phyloP scores from a whole-genome alignment of 1,140 invertebrate genomes.

The Hetaerina americana region DNA sequence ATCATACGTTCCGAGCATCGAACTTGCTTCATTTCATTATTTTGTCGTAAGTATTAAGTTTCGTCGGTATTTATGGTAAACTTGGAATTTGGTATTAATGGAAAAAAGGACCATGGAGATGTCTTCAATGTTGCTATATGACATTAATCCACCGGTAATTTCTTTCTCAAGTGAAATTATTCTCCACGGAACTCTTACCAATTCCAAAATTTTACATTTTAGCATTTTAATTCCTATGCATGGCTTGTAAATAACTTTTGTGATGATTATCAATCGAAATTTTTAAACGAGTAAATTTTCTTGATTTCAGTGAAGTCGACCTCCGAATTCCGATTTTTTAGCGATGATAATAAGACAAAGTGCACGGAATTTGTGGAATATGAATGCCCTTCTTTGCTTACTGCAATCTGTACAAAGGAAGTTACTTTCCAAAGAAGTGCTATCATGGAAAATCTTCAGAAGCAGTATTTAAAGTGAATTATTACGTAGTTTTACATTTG shows the following conservation, averaged over 20 bases:
- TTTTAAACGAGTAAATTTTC: conserved; percentile 10
- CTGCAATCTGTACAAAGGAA: conserved; percentile 40
- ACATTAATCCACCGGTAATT: too few species aligned
- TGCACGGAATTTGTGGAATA: conserved; percentile 44
- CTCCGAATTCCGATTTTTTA: conserved; percentile 40
- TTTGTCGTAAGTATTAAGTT: conserved; percentile 41
- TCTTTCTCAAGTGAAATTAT: too few species aligned
- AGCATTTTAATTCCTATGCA: conserved; percentile 11
- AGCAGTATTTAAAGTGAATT: too few species aligned
- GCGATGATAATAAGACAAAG: conserved; percentile 31
- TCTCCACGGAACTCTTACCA: too few species aligned
- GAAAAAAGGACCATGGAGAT: too few species aligned
- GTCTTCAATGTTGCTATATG: too few species aligned
- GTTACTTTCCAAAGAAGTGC: conserved; percentile 43
- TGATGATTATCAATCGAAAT: neutral
- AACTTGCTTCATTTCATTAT: conserved; percentile 44
- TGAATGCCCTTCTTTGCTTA: conserved; percentile 44
- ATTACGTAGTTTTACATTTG: too few species aligned
- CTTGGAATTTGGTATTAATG: too few species aligned
- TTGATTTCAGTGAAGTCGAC: conserved; percentile 38
- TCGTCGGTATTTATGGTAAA: conserved; percentile 10
- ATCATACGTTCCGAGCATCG: conserved; percentile 44
- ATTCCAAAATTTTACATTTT: conserved; percentile 3
- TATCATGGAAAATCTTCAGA: conserved; percentile 43
- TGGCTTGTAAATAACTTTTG: conserved; percentile 9